Percentiles rank a stretch among this genome's conserved stretches.
These are phyloP conservation scores for Macrochelys suwanniensis DNA, from an alignment of 2,797 vertebrate genomes.

Conservation along the genomic window DNA sequence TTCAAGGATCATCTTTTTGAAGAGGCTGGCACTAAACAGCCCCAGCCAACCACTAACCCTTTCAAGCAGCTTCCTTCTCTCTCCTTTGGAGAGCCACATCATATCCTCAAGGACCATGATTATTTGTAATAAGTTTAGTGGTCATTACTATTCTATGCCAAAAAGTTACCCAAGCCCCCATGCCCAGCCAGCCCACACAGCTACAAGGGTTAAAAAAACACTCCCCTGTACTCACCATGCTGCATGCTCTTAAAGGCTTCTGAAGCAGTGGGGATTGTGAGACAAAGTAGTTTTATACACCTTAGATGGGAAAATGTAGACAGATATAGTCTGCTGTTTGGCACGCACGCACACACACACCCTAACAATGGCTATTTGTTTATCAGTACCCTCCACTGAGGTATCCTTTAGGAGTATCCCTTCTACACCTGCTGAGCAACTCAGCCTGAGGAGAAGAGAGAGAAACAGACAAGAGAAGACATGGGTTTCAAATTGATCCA, in stretches of 20 bases:
- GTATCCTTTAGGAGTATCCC: neutral
- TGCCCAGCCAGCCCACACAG: neutral
- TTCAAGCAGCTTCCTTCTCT: neutral
- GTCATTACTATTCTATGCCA: no score
- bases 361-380: neutral
- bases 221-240: neutral
- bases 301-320: neutral
- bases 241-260: neutral
- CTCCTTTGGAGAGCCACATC: neutral
- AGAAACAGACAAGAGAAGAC: neutral
- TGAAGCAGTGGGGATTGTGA: neutral
- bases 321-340: neutral
- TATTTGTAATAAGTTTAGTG: neutral
- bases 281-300: neutral
- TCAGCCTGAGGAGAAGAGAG: neutral
- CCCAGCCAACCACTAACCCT: neutral
- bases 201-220: neutral
- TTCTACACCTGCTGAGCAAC: neutral
- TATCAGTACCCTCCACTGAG: neutral
- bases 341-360: no score
- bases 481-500: conserved; percentile 23
- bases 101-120: neutral
- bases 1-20: neutral
- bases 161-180: neutral
- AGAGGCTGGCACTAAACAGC: neutral